Evolutionary conservation across 2,888 invertebrate genomes (phyloP), one percentile per base, ranked within the genome.

Genomic region (Muschampia plurimacula): DNA sequence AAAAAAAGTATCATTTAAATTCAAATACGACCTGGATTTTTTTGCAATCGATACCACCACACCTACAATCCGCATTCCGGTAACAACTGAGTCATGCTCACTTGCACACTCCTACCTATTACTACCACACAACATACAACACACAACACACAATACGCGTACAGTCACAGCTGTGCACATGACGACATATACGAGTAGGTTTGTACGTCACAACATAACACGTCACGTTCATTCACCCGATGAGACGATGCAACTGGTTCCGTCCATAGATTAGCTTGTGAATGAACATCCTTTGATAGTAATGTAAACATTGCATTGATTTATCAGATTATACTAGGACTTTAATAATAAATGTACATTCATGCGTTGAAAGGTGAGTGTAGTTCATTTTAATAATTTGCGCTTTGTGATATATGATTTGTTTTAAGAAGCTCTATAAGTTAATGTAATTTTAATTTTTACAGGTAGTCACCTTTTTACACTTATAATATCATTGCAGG

Each of bases 31-130:
- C n/a, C 55, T n/a, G 7, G 55, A 63, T 57, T 76, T 67, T 44
- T 67, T 77, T 70, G 77, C 77, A 9, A 52, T 78, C 80, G 52
- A 67, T 83, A 81, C 78, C 12, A 66, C 44, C 72, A 74, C 74
- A 69, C 73, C 78, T 69, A 75, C 76, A 76, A 82, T 84, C 85
- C 84, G 84, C 84, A 83, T 85, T 83, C 84, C 82, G 77, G 68
- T 74, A 79, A 77, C 71, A 67, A 69, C 77, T 79, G 78, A 80
- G 73, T 80, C 80, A 81, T 71, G 60, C 75, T 60, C 69, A 75
- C 70, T 74, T 52, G 68, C 73, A 67, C 39, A 28, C 2, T 22
- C 5, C n/a, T 59, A 59, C 12, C 15, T n/a, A 12, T 32, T 52
- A 52, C 32, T 22, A 22, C 22, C 0, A 22, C 22, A n/a, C n/a